A percentile compares a stretch with the other conserved stretches of the same genome.
Evolutionary conservation across 2,888 invertebrate species (phyloP).

Genomic region (Tromatobia lineatoria): DNA sequence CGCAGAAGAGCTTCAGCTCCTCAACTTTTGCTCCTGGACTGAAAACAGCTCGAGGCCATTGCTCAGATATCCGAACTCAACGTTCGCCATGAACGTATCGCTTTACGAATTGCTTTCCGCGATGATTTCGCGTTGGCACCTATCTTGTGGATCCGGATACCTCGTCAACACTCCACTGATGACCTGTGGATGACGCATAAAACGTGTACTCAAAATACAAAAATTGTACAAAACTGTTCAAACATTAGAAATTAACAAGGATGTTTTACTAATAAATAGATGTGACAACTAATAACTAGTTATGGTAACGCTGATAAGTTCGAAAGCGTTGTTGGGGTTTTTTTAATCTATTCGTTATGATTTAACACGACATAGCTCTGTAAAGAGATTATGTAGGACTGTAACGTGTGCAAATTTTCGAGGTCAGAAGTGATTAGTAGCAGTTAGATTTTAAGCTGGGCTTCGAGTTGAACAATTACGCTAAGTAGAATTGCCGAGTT

Average conservation of each 20-base stretch:
- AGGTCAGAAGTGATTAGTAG: neutral
- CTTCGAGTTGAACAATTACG: neutral
- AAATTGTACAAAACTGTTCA: too few relatives aligned
- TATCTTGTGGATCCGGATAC: neutral
- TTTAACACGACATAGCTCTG: too few relatives aligned
- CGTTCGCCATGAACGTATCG: neutral
- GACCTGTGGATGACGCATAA: neutral
- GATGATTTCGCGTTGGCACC: constrained; percentile 7
- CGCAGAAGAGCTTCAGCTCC: constrained; percentile 16
- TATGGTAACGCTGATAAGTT: too few relatives aligned
- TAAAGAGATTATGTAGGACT: too few relatives aligned
- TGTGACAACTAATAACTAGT: too few relatives aligned
- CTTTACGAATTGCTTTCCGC: neutral
- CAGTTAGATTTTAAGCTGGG: neutral
- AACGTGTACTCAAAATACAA: neutral
- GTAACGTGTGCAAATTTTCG: neutral
- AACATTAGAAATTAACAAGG: too few relatives aligned
- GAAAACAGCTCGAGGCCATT: constrained; percentile 41
- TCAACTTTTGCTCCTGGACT: constrained; percentile 22
- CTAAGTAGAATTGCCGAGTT: neutral
- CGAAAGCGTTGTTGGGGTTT: too few relatives aligned
- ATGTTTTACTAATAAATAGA: too few relatives aligned
- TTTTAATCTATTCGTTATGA: too few relatives aligned
- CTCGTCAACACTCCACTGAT: neutral
- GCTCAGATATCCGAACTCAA: constrained; percentile 16